Evolutionary conservation across 1,140 invertebrate genomes (phyloP), one percentile per base, ranked within the genome.

Genomic region (Formica selysi): DNA sequence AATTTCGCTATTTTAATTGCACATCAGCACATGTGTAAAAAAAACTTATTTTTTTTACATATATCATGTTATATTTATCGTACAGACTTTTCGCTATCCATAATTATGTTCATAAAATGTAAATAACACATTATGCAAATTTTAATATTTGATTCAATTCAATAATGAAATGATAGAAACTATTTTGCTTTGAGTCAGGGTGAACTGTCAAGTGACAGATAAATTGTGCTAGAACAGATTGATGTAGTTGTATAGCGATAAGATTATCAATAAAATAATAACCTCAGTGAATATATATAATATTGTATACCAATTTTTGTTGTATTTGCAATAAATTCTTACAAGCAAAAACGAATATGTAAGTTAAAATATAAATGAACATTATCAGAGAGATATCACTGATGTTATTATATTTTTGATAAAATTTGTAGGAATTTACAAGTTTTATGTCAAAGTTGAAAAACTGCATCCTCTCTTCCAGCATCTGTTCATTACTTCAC

Each of bases 211-310:
- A 83, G 51, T 71, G 67, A 81, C 36, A 44, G 51, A 73, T 61
- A 81, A 71, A 83, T 83, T 83, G 29, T 83, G 38, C 54, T 61
- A 83, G 79, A 83, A 68, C 79, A 83, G 54, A 74, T 83, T 5
- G 51, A 61, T 59, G 68, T 83, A 83, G 38, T 73, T 36, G 26
- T 41, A 32, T 32, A 36, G 41, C 13, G 51, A 59, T 26, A 71
- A 71, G 26, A 74, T 89, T 71, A 89, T 87, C 87, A 83, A 89
- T 19, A 78, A 84, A 61, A 86, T 44, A 89, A 76, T 86, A 89
- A 89, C 79, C 7, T 83, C 79, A 83, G 54, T 83, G 79, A 83
- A 59, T 59, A 57, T 54, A 57, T 54, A 16, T 44, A 26, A 57
- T n/a, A 26, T 22, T 19, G 1, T 44, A n/a, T 38, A 57, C 19